phyloP scores from a whole-genome alignment of 1,140 invertebrate species.

The Monomorium pharaonis region DNA sequence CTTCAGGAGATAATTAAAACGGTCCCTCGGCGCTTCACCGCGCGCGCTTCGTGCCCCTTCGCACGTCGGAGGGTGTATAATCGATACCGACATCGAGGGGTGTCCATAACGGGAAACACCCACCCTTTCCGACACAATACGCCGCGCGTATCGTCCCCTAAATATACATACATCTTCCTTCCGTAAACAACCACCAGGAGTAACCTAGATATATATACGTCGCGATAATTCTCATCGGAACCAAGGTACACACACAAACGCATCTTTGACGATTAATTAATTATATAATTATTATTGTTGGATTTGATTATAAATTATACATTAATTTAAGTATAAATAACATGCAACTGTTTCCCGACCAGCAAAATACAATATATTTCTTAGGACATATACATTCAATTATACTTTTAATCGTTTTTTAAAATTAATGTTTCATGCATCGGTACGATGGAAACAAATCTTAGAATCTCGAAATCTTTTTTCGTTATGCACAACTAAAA shows the following conservation, averaged over 20 bases:
- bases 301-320: background rate
- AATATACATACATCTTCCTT: conserved; percentile 70
- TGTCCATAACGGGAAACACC: conserved; percentile 79
- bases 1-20: conserved; percentile 79
- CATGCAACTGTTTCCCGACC: background rate
- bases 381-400: background rate
- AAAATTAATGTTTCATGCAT: background rate
- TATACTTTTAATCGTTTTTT: background rate
- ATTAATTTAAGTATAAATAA: background rate
- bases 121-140: conserved; percentile 50
- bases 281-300: background rate
- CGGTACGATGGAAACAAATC: background rate
- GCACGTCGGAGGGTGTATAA: conserved; percentile 78
- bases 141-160: conserved; percentile 67
- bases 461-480: background rate
- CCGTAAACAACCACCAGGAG: conserved; percentile 62
- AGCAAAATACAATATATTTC: background rate
- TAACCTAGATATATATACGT: conserved; percentile 53
- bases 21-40: conserved; percentile 73
- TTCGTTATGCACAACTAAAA: background rate
- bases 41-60: conserved; percentile 55
- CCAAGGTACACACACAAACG: conserved; percentile 1
- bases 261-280: conserved; percentile 34
- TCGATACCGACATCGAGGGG: conserved; percentile 81
- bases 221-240: conserved; percentile 25